phyloP scores from a whole-genome alignment of 2,797 vertebrate species.

The Jordanella pulchra region DNA sequence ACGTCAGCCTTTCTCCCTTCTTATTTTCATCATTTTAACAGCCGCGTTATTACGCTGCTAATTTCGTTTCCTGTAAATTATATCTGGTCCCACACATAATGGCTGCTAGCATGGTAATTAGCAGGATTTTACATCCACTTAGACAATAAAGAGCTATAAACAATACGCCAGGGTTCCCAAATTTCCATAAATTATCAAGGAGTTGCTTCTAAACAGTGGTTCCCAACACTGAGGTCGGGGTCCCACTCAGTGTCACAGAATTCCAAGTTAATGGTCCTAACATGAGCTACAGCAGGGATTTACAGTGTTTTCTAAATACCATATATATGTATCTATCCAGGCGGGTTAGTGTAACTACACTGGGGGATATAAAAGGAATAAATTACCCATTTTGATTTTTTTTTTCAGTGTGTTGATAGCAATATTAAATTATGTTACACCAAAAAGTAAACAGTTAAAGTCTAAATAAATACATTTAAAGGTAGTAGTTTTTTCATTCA shows the following conservation, averaged over 20 bases:
- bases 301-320: background rate
- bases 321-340: too few relatives aligned
- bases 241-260: background rate
- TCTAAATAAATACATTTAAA: too few relatives aligned
- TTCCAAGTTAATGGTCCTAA: background rate
- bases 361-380: too few relatives aligned
- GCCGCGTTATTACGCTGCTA: conserved; percentile 19
- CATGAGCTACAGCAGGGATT: background rate
- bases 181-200: conserved; percentile 35
- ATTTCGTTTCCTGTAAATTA: conserved; percentile 6
- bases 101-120: background rate
- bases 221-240: background rate
- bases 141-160: background rate
- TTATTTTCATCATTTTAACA: conserved; percentile 46
- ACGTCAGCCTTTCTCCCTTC: conserved; percentile 69
- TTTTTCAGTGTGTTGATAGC: too few relatives aligned
- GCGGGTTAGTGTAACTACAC: too few relatives aligned
- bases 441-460: too few relatives aligned
- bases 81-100: background rate
- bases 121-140: background rate
- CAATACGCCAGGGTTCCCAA: conserved; percentile 21
- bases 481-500: too few relatives aligned
- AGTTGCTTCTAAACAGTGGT: conserved; percentile 26
- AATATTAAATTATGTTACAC: too few relatives aligned
- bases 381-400: too few relatives aligned